A percentile compares a stretch with the other conserved stretches of the same genome.
Conservation (phyloP, 2,797 vertebrate genomes). For the Clarias fuscus region DNA sequence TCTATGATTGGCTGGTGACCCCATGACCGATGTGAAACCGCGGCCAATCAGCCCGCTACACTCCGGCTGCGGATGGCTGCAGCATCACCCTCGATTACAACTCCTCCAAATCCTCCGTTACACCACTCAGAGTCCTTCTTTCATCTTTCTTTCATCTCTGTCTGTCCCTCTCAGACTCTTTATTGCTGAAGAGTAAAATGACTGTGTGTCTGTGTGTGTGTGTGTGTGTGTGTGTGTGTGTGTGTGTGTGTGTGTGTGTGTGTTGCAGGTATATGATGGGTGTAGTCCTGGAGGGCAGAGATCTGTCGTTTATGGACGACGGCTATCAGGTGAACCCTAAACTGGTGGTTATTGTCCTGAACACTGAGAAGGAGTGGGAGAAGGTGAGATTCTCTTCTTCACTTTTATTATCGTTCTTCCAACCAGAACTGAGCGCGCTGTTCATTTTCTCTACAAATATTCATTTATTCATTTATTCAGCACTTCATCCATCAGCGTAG, state of each 20-base stretch:
- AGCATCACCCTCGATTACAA: no score
- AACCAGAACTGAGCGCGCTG: background rate
- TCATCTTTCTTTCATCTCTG: background rate
- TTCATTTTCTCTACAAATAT: background rate
- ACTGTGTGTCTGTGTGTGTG: background rate
- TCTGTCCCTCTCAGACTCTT: background rate
- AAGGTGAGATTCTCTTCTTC: conserved; percentile 78
- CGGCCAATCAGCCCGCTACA: no score
- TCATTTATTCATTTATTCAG: background rate
- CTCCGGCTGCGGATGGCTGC: no score
- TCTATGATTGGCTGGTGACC: no score
- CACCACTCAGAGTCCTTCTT: background rate
- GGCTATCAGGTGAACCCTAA: conserved; percentile 96
- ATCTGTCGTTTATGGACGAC: conserved; percentile 94
- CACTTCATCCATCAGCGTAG: background rate
- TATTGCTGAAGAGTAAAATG: background rate
- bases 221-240: conserved; percentile 28
- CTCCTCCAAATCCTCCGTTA: no score
- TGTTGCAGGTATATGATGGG: conserved; percentile 93
- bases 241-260: conserved; percentile 37
- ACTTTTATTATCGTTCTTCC: background rate
- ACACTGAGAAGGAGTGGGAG: conserved; percentile 91
- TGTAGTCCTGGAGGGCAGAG: conserved; percentile 88
- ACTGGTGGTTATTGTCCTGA: conserved; percentile 92
- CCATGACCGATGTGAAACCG: no score